phyloP scores from a whole-genome alignment of 2,113 vertebrate species.

The Meleagris gallopavo region DNA sequence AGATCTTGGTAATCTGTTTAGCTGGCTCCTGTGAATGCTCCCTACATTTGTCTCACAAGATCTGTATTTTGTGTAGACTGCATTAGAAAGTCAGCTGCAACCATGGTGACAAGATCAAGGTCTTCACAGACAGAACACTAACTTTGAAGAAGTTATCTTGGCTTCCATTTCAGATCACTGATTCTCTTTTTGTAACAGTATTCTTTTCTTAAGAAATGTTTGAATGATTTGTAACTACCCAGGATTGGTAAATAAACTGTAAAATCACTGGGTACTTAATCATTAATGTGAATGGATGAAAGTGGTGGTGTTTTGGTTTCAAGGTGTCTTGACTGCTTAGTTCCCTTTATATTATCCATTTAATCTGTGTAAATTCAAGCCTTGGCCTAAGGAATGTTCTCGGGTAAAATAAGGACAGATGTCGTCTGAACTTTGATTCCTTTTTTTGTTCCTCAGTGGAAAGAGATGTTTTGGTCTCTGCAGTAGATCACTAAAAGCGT shows the following conservation, averaged over 20 bases:
- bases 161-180: slow-evolving; percentile 6
- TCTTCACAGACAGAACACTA: slow-evolving; percentile 27
- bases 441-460: background rate
- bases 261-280: background rate
- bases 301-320: slow-evolving; percentile 7
- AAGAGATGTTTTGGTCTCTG: background rate
- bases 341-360: background rate
- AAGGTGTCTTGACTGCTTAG: background rate
- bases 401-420: background rate
- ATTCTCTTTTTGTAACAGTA: background rate
- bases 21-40: slow-evolving; percentile 22
- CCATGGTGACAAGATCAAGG: slow-evolving; percentile 70
- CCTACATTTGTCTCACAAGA: slow-evolving; percentile 19
- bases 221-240: background rate
- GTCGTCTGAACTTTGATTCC: background rate
- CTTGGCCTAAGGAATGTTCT: background rate
- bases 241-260: background rate
- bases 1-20: slow-evolving; percentile 38
- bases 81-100: slow-evolving; percentile 51
- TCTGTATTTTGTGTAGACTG: slow-evolving; percentile 40
- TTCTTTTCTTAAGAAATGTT: slow-evolving; percentile 19
- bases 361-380: background rate
- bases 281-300: background rate
- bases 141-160: slow-evolving; percentile 49
- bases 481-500: background rate